Percentiles rank a stretch among this genome's conserved stretches.
phyloP scores from a whole-genome alignment of 2,113 vertebrate species.

The Murina feae region DNA sequence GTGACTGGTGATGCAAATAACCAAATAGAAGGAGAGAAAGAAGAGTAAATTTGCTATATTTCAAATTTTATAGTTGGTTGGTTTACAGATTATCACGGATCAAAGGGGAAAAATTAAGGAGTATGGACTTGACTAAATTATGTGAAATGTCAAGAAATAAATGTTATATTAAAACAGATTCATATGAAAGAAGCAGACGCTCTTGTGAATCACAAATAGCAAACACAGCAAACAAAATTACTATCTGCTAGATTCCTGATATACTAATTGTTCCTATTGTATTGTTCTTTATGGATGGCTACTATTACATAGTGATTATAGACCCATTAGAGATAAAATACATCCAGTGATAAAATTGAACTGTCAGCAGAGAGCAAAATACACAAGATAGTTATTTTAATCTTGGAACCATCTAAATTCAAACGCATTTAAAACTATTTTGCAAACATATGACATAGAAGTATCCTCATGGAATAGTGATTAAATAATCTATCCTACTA shows the following conservation, averaged over 20 bases:
- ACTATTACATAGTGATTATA: constrained; percentile 22
- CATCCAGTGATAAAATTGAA: constrained; percentile 16
- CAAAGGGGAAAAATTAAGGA: constrained; percentile 30
- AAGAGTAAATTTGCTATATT: not conserved
- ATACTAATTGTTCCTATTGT: constrained; percentile 5
- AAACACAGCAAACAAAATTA: not conserved
- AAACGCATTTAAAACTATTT: constrained; percentile 51
- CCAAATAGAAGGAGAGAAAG: not conserved
- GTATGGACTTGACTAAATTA: constrained; percentile 16
- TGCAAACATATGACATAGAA: not conserved
- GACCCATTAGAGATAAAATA: not conserved
- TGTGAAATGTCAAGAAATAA: constrained; percentile 59
- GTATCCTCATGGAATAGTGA: not conserved
- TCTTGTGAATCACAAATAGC: not conserved
- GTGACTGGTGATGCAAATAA: constrained; percentile 46
- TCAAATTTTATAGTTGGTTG: constrained; percentile 41
- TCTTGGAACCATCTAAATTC: constrained; percentile 31
- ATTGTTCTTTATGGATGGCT: constrained; percentile 8
- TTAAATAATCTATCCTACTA: not conserved
- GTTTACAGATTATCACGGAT: constrained; percentile 1
- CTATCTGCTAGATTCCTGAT: not conserved
- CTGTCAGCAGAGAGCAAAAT: constrained; percentile 40
- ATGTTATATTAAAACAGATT: not conserved
- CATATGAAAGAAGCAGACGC: constrained; percentile 14
- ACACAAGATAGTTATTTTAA: constrained; percentile 26